Percentiles rank a stretch among this genome's conserved stretches.
phyloP scores from a whole-genome alignment of 2,113 vertebrate species.

The Willisornis vidua region DNA sequence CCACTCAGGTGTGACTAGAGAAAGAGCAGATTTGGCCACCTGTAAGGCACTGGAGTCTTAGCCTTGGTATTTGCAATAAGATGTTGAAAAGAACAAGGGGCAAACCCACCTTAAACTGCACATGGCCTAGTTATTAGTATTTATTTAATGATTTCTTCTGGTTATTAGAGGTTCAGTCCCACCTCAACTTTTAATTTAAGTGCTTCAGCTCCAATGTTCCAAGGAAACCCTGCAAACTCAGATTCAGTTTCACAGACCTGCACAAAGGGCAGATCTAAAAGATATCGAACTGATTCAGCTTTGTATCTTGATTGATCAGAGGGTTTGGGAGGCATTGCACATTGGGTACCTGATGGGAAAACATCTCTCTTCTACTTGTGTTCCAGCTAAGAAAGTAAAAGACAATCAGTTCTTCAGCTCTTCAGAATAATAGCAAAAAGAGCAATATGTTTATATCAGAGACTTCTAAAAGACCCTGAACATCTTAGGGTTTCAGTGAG shows the following conservation, averaged over 20 bases:
- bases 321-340: not conserved
- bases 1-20: not conserved
- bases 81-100: not conserved
- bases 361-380: not conserved
- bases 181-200: not conserved
- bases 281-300: not conserved
- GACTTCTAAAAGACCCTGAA: not conserved
- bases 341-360: not conserved
- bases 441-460: not conserved
- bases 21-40: not conserved
- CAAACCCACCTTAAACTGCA: not conserved
- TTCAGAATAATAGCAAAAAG: not conserved
- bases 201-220: not conserved
- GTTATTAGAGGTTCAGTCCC: not conserved
- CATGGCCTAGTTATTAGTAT: not conserved
- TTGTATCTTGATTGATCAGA: accelerated
- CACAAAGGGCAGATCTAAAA: not conserved
- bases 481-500: not conserved
- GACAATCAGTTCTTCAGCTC: not conserved
- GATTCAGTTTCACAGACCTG: not conserved
- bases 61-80: not conserved
- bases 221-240: not conserved
- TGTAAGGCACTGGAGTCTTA: not conserved
- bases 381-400: not conserved
- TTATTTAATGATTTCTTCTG: not conserved